A percentile compares a stretch with the other conserved stretches of the same genome.
phyloP scores from a whole-genome alignment of 2,113 vertebrate species.

The Astur gentilis region DNA sequence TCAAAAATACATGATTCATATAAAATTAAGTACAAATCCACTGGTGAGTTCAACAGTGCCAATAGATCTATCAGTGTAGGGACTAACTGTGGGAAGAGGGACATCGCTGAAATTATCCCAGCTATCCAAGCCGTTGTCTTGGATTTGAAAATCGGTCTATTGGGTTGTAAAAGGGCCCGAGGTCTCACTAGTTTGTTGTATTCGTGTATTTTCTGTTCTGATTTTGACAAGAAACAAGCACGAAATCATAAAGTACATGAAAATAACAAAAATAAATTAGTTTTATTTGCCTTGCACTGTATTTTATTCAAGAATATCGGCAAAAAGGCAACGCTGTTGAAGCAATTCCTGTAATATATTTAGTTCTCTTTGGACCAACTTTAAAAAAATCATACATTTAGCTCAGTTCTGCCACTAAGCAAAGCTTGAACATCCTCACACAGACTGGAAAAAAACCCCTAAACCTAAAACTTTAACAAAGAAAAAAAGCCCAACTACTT shows the following conservation, averaged over 20 bases:
- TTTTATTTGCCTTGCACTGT: neutral
- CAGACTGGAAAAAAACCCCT: rapidly evolving
- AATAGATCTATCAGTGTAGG: no score
- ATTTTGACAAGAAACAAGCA: neutral
- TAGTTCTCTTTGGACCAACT: neutral
- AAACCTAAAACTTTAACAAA: neutral
- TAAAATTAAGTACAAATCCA: neutral
- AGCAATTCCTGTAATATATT: neutral
- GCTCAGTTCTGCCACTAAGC: neutral
- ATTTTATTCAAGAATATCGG: neutral
- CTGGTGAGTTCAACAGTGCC: rapidly evolving
- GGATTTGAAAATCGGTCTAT: neutral
- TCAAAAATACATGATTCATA: rapidly evolving
- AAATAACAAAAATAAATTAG: neutral
- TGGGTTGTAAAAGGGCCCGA: neutral
- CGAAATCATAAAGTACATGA: neutral
- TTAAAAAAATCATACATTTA: neutral
- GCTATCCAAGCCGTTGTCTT: neutral
- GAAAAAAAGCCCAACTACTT: neutral
- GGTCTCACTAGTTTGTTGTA: neutral
- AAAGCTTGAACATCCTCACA: neutral
- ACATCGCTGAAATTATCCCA: neutral
- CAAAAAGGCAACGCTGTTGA: neutral
- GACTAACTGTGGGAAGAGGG: neutral
- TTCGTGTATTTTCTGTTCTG: neutral